Conservation (phyloP, 2,113 vertebrate genomes). For the Larimichthys crocea region DNA sequence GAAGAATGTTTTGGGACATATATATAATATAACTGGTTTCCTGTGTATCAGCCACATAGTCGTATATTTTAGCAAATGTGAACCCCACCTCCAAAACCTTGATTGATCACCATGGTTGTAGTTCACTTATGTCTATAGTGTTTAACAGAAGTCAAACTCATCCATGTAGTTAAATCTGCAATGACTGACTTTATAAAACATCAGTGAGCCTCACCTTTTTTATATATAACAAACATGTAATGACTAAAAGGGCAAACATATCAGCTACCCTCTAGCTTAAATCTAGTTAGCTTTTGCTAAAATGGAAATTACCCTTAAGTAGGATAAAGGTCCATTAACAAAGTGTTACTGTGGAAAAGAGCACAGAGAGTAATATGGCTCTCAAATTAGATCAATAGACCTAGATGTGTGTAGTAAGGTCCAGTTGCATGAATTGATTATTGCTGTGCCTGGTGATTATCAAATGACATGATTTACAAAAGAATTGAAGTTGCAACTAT, state of each 20-base stretch:
- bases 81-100: background rate
- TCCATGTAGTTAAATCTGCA: background rate
- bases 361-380: background rate
- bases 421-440: background rate
- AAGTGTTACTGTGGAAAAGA: background rate
- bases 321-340: background rate
- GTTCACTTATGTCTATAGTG: background rate
- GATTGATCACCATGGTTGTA: background rate
- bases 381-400: background rate
- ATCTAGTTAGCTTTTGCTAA: background rate
- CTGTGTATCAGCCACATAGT: background rate
- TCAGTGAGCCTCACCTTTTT: background rate
- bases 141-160: background rate
- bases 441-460: background rate
- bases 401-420: background rate
- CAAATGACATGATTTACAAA: background rate
- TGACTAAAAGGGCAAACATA: background rate
- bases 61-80: background rate
- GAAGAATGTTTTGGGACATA: constrained; percentile 17
- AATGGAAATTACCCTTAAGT: background rate
- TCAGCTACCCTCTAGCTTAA: background rate
- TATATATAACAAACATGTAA: background rate
- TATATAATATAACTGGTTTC: background rate
- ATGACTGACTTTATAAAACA: background rate
- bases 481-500: background rate